phyloP scores from a whole-genome alignment of 2,888 invertebrate species.

The Apamea epomidion region DNA sequence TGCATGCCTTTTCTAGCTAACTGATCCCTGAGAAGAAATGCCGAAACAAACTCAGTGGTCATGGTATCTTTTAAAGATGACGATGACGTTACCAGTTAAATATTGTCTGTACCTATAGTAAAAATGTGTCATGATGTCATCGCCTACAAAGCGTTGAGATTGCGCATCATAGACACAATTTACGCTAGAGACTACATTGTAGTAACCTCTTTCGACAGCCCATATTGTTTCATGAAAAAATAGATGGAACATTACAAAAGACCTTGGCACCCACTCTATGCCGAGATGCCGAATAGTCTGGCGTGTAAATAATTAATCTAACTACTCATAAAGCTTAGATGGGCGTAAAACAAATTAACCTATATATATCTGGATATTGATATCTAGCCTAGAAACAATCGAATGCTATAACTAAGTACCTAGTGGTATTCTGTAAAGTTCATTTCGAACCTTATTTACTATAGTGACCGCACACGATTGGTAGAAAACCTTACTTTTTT shows the following conservation, averaged over 20 bases:
- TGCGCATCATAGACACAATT: not conserved
- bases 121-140: not conserved
- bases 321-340: constrained; percentile 17
- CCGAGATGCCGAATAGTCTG: constrained; percentile 26
- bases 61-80: not conserved
- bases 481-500: not conserved
- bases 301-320: constrained; percentile 38
- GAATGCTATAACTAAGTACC: not conserved
- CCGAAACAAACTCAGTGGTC: not conserved
- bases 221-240: not conserved
- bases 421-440: not conserved
- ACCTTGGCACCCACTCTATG: constrained; percentile 37
- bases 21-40: not conserved
- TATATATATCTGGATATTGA: constrained; percentile 10
- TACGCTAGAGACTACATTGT: not conserved
- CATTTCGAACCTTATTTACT: not conserved
- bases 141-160: not conserved
- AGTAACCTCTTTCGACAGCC: not conserved
- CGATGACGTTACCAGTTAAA: not conserved
- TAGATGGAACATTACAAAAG: constrained; percentile 17
- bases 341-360: constrained; percentile 2
- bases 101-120: not conserved
- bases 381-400: constrained; percentile 4
- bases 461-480: not conserved
- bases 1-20: not conserved